Conservation (phyloP, 2,113 vertebrate species). For the Corydoras sp. region DNA sequence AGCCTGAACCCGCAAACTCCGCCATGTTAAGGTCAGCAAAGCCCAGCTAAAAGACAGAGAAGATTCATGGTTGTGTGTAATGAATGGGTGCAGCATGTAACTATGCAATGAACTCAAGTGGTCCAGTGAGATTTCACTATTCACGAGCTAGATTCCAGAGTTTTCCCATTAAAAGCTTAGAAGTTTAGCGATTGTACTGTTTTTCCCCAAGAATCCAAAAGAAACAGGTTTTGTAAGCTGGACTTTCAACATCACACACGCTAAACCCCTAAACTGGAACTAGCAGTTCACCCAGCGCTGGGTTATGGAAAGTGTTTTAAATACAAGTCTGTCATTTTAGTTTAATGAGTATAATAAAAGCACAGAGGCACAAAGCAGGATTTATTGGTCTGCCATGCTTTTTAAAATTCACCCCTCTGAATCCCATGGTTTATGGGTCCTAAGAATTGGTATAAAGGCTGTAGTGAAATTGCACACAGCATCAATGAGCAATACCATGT, state of each 20-base stretch:
- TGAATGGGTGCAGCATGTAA: not conserved
- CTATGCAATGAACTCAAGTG: not conserved
- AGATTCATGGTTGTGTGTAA: not conserved
- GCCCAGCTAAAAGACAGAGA: slow-evolving; percentile 73
- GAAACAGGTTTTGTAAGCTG: not conserved
- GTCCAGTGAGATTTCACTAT: not conserved
- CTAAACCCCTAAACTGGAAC: slow-evolving; percentile 4
- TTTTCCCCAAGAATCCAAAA: too few relatives aligned
- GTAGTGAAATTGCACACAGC: not conserved
- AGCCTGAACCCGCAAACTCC: slow-evolving; percentile 94
- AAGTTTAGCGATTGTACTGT: too few relatives aligned
- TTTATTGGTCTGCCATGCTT: not conserved
- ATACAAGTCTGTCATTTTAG: not conserved
- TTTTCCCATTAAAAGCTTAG: not conserved
- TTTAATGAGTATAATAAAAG: slow-evolving; percentile 3
- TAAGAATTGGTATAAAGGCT: not conserved
- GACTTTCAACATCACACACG: not conserved
- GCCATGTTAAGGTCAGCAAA: slow-evolving; percentile 97
- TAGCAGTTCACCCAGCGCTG: not conserved
- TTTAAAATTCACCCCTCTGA: not conserved
- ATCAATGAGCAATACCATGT: too few relatives aligned
- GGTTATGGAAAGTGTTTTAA: not conserved
- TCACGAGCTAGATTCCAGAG: not conserved
- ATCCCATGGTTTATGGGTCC: not conserved
- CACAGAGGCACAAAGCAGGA: not conserved